A percentile compares a stretch with the other conserved stretches of the same genome.
phyloP scores from a whole-genome alignment of 2,113 vertebrate genomes.

The Pygoscelis adeliae region DNA sequence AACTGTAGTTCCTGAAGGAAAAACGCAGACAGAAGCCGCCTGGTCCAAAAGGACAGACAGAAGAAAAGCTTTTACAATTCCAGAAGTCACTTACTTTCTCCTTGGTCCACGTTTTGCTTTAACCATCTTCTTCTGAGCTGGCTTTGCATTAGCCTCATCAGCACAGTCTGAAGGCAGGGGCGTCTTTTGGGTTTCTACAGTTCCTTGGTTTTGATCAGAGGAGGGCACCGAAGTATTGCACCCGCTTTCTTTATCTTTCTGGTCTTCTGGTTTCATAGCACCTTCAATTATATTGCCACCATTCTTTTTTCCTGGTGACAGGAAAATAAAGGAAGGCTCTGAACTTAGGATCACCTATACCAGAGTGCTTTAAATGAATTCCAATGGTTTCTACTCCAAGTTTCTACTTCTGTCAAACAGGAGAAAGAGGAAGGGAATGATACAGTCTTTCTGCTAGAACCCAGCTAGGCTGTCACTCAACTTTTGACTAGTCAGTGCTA shows the following conservation, averaged over 20 bases:
- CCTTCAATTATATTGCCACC: slow-evolving; percentile 50
- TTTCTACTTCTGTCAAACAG: background rate
- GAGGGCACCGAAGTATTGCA: slow-evolving; percentile 56
- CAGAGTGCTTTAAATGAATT: background rate
- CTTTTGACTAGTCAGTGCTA: background rate
- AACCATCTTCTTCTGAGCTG: slow-evolving; percentile 63
- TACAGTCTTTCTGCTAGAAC: background rate
- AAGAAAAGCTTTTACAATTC: background rate
- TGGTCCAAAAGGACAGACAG: background rate
- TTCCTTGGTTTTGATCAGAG: slow-evolving; percentile 74
- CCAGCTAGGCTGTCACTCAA: background rate
- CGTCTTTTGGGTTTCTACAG: slow-evolving; percentile 60
- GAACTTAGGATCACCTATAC: background rate
- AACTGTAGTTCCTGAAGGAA: background rate
- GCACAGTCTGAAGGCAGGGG: slow-evolving; percentile 41
- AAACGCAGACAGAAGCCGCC: background rate
- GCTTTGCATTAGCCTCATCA: slow-evolving; percentile 60
- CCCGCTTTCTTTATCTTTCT: slow-evolving; percentile 68
- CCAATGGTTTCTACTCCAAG: background rate
- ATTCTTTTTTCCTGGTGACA: slow-evolving; percentile 72
- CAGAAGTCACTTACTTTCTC: slow-evolving; percentile 78
- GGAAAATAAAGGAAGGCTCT: background rate
- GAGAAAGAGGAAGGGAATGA: background rate
- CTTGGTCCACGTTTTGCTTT: slow-evolving; percentile 76
- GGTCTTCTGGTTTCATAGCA: slow-evolving; percentile 74